Evolutionary conservation across 1,140 invertebrate genomes (phyloP).

Genomic region (Anthonomus grandis): DNA sequence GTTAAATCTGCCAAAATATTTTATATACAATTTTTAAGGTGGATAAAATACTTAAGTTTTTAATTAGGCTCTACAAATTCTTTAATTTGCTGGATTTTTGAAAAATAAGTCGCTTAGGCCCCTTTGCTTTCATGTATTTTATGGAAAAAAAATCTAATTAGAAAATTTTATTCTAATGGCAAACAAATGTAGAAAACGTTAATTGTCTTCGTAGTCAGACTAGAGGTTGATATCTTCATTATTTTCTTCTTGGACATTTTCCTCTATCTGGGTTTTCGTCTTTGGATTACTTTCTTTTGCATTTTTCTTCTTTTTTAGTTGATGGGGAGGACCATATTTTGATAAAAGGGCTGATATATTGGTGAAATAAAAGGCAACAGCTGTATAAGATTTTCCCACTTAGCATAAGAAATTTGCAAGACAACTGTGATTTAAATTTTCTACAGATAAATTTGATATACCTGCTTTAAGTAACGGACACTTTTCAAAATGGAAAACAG

Average conservation of each 20-base stretch:
- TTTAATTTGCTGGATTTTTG: background rate
- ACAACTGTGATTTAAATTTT: constrained; percentile 4
- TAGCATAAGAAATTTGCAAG: background rate
- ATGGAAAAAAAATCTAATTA: too few relatives aligned
- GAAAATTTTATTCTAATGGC: constrained; percentile 3
- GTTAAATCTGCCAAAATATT: too few relatives aligned
- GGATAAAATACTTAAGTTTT: background rate
- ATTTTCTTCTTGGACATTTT: constrained; percentile 6
- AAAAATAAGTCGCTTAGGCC: background rate
- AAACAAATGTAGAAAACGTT: background rate
- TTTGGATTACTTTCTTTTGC: background rate
- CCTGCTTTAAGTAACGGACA: constrained; percentile 2
- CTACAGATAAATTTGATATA: constrained; percentile 6
- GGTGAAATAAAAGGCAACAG: background rate
- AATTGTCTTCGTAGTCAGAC: constrained; percentile 5
- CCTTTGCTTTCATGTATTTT: background rate
- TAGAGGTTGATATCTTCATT: background rate
- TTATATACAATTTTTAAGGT: too few relatives aligned
- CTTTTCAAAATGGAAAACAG: background rate
- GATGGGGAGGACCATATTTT: background rate
- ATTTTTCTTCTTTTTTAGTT: too few relatives aligned
- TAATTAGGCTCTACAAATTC: background rate
- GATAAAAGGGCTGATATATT: background rate
- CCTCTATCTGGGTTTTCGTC: background rate
- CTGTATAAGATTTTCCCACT: constrained; percentile 6